phyloP scores from a whole-genome alignment of 1,140 invertebrate genomes.

The Akabosia matsudoensis region DNA sequence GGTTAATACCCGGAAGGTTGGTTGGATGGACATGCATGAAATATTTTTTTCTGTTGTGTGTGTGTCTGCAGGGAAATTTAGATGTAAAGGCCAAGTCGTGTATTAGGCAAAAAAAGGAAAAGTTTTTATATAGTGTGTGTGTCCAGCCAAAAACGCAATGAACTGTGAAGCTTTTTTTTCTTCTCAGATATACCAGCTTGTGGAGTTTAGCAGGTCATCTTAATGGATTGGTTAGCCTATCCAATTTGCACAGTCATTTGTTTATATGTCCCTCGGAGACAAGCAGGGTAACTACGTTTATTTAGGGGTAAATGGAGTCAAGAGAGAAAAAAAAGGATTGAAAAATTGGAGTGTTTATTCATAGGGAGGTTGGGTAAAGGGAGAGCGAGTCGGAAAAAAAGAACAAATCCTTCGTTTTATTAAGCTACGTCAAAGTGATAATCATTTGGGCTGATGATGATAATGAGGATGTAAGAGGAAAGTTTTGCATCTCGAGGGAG shows the following conservation, averaged over 20 bases:
- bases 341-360: constrained; percentile 6
- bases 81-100: neutral
- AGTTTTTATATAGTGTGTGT: neutral
- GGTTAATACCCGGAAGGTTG: constrained; percentile 9
- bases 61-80: too few species aligned
- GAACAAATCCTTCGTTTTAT: neutral
- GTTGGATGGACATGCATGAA: constrained; percentile 18
- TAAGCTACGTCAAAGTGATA: neutral
- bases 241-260: constrained; percentile 24
- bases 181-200: neutral
- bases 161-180: neutral
- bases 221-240: constrained; percentile 22
- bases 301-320: neutral
- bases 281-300: too few species aligned
- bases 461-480: neutral
- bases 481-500: too few species aligned
- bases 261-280: constrained; percentile 12
- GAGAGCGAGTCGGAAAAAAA: neutral
- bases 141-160: neutral
- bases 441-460: neutral
- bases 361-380: neutral
- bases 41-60: neutral
- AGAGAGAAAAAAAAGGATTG: neutral
- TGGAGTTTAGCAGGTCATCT: constrained; percentile 12
- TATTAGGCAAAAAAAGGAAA: neutral